These are phyloP conservation scores for Fabriciana adippe DNA, from an alignment of 2,888 invertebrate genomes.

Conservation along the genomic window DNA sequence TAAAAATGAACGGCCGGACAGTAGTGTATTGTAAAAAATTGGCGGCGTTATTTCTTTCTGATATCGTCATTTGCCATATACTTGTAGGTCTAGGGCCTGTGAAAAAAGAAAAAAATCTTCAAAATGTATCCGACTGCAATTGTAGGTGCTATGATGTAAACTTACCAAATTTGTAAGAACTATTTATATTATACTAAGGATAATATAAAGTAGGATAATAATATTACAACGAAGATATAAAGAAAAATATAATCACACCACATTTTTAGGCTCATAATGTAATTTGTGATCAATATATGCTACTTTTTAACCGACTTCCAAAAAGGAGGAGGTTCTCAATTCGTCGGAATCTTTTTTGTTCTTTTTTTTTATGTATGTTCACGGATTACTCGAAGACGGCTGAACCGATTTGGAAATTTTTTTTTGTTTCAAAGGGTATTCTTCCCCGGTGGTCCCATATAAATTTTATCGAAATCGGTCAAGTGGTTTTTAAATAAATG, in stretches of 20 bases:
- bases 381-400: too few relatives aligned
- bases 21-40: constrained; percentile 56
- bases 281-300: neutral
- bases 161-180: neutral
- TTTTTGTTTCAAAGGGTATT: too few relatives aligned
- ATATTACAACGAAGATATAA: neutral
- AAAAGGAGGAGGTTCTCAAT: too few relatives aligned
- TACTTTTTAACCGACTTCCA: too few relatives aligned
- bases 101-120: constrained; percentile 41
- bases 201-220: neutral
- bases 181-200: neutral
- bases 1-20: constrained; percentile 59
- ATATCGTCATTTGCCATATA: constrained; percentile 62
- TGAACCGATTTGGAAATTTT: too few relatives aligned
- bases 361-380: too few relatives aligned
- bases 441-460: too few relatives aligned
- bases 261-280: constrained; percentile 2
- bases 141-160: neutral
- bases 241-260: neutral
- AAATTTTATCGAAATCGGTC: too few relatives aligned
- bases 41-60: constrained; percentile 59
- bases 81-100: constrained; percentile 48
- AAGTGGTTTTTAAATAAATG: too few relatives aligned
- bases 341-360: too few relatives aligned
- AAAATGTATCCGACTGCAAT: constrained; percentile 6